Conservation (phyloP, 2,888 invertebrate genomes). For the Sepioteuthis lessoniana region DNA sequence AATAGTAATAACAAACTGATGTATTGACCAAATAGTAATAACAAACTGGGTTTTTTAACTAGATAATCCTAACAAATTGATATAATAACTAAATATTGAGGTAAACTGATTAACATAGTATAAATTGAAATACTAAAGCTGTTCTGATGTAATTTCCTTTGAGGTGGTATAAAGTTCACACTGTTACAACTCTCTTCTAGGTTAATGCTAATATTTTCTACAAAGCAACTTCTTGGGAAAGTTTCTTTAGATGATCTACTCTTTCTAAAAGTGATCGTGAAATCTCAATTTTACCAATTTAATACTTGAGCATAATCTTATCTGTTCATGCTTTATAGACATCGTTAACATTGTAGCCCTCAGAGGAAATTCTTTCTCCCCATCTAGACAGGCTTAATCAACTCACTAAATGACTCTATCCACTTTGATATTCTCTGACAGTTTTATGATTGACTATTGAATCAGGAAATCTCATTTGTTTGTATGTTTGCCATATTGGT, state of each 20-base stretch:
- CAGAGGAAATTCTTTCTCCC: neutral
- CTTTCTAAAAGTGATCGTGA: neutral
- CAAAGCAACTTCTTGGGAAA: neutral
- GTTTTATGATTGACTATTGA: constrained; percentile 33
- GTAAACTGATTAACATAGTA: too few relatives aligned
- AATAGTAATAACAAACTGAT: too few relatives aligned
- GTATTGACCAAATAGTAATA: too few relatives aligned
- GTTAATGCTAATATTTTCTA: too few relatives aligned
- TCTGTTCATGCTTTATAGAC: neutral
- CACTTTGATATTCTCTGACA: neutral
- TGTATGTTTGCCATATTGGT: constrained; percentile 4
- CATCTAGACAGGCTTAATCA: neutral
- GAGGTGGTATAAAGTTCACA: neutral
- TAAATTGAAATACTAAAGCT: too few relatives aligned
- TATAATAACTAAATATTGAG: too few relatives aligned
- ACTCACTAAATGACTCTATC: neutral
- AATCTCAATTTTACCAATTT: neutral
- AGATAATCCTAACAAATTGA: too few relatives aligned
- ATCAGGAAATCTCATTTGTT: constrained; percentile 19
- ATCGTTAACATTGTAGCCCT: neutral
- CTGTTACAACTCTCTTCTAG: too few relatives aligned
- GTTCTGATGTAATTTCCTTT: neutral
- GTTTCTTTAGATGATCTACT: neutral
- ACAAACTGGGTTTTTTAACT: too few relatives aligned
- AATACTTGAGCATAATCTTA: neutral